Base-by-base conservation (phyloP, 1,140 invertebrate genomes). In the Metaphire vulgaris region DNA sequence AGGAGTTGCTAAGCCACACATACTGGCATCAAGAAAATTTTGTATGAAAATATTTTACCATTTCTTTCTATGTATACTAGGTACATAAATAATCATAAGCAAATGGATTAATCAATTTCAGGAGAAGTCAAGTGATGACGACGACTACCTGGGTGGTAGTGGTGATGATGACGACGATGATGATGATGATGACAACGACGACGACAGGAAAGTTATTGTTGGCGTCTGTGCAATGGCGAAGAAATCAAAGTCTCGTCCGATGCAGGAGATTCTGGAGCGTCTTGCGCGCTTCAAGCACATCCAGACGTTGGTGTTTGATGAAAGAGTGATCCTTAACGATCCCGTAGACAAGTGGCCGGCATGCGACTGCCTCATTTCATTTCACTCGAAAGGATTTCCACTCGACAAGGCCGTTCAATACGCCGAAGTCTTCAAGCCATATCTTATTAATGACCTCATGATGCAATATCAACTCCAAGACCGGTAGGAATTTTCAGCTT, bases 141-240 rank as follows among this genome's bases (percentile, higher is more conserved):
- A 2, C 31, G 2, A 2, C 31, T 67, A 67, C 15, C 1, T 1
- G 28, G 26, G 31, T 21, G 26, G 31, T 26, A 68, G 67, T 30
- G 31, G 26, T 30, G 69, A 71, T 6, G 69, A 71, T 30, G n/a
- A n/a, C n/a, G 41, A 56, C 21, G 41, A 56, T 21, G 21, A 56
- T 56, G 72, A 73, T 34, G 30, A 34, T 0, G 72, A 73, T 2
- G 72, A 73, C n/a, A 30, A 73, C 33, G 72, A 73, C 1, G 72
- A 73, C 16, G 72, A 34, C 21, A 26, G 72, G 2, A 33, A n/a
- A 33, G 69, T 78, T 14, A 75, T 74, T 56, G 94, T 99, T 78
- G 96, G 96, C 69, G 92, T 99, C 77, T 99, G 97, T 89, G 95
- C 97, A 65, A 99, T 99, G 97, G 92, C 93, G 80, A 99, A 99